Evolutionary conservation across 2,888 invertebrate genomes (phyloP).

Genomic region (Oxyscelio sp.): DNA sequence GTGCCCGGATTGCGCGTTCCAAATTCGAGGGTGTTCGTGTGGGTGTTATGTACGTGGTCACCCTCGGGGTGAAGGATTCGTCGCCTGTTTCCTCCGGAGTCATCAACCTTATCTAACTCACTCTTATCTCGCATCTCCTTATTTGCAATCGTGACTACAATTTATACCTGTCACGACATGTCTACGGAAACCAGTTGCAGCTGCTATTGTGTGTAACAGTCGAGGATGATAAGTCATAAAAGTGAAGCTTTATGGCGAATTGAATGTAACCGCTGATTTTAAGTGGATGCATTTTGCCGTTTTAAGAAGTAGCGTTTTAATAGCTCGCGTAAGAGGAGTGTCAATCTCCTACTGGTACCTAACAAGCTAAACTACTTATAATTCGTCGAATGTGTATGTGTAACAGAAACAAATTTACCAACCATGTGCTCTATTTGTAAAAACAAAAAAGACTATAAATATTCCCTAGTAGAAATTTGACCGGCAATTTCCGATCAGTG

Average conservation of each 20-base stretch:
- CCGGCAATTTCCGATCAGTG: too few relatives aligned
- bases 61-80: slow-evolving; percentile 48
- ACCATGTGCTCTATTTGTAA: too few relatives aligned
- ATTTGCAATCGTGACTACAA: slow-evolving; percentile 57
- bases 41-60: slow-evolving; percentile 36
- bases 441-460: too few relatives aligned
- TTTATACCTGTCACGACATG: slow-evolving; percentile 48
- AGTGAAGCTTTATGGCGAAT: not conserved
- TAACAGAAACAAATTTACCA: too few relatives aligned
- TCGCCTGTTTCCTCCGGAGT: slow-evolving; percentile 51
- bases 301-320: too few relatives aligned
- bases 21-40: slow-evolving; percentile 25
- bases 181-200: slow-evolving; percentile 24
- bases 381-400: too few relatives aligned
- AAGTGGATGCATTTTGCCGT: too few relatives aligned
- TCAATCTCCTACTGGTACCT: too few relatives aligned
- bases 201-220: slow-evolving; percentile 12
- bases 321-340: too few relatives aligned
- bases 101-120: slow-evolving; percentile 56
- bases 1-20: slow-evolving; percentile 9
- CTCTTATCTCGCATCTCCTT: slow-evolving; percentile 53
- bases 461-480: too few relatives aligned
- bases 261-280: too few relatives aligned
- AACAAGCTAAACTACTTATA: too few relatives aligned
- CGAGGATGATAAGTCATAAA: not conserved